Conservation (phyloP, 2,113 vertebrate species). For the Siniperca chuatsi region DNA sequence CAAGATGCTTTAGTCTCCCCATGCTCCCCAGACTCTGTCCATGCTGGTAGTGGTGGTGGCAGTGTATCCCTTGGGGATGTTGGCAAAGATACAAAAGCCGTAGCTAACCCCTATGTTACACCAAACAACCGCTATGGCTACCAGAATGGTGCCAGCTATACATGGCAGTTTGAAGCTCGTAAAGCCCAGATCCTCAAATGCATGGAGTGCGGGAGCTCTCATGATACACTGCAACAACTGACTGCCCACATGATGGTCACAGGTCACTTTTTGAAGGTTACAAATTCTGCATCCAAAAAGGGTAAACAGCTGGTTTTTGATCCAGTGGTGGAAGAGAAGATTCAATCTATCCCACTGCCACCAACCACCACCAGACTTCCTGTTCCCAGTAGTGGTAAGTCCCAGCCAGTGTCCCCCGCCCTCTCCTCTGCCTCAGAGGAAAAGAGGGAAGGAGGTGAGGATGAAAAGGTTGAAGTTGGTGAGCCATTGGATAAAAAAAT, state of each 20-base stretch:
- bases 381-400: conserved; percentile 88
- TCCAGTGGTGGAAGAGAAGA: conserved; percentile 95
- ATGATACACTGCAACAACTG: conserved; percentile 97
- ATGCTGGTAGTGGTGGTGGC: conserved; percentile 83
- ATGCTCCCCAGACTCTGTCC: conserved; percentile 93
- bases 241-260: conserved; percentile 99
- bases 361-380: conserved; percentile 94
- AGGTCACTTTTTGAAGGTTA: conserved; percentile 98
- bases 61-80: conserved; percentile 84
- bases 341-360: conserved; percentile 97
- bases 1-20: conserved; percentile 92
- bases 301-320: conserved; percentile 97
- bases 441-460: conserved; percentile 85
- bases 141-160: conserved; percentile 99
- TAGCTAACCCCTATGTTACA: conserved; percentile 95
- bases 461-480: conserved; percentile 72
- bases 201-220: conserved; percentile 99
- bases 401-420: conserved; percentile 91
- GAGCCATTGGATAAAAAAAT: conserved; percentile 90
- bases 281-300: conserved; percentile 98
- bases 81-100: conserved; percentile 86
- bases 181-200: conserved; percentile 99
- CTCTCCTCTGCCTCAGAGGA: conserved; percentile 88
- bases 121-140: conserved; percentile 99
- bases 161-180: conserved; percentile 99